A percentile compares a stretch with the other conserved stretches of the same genome.
Evolutionary conservation across 2,888 invertebrate species (phyloP).

Genomic region (Buathra laborator): DNA sequence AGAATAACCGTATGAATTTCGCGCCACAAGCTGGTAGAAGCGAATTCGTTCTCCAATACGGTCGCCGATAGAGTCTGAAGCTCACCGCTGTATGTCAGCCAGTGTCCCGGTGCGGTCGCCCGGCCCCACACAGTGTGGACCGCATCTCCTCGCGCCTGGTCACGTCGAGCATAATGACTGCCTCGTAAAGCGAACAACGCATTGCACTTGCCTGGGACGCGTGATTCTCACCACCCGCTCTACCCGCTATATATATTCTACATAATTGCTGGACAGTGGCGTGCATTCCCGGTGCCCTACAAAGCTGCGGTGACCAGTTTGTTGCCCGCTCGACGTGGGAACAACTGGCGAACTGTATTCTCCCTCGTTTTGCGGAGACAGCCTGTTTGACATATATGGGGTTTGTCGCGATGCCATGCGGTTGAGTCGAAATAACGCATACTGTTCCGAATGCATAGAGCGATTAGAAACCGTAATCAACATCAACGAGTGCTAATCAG

Average conservation of each 20-base stretch:
- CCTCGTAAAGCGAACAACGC: conserved; percentile 73
- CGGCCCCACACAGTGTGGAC: conserved; percentile 11
- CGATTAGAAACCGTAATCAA: neutral
- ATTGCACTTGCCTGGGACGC: conserved; percentile 67
- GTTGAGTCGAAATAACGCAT: neutral
- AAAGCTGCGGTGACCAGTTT: conserved; percentile 61
- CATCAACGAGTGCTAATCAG: neutral
- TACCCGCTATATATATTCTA: conserved; percentile 60
- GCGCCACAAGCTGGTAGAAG: conserved; percentile 37
- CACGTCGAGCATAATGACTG: conserved; percentile 71
- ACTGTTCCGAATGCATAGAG: neutral
- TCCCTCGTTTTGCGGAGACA: conserved; percentile 15
- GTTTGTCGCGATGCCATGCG: neutral
- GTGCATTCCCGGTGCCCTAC: conserved; percentile 19
- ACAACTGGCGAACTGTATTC: conserved; percentile 33
- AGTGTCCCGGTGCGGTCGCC: conserved; percentile 42
- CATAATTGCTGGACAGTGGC: conserved; percentile 69
- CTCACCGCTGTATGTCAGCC: conserved; percentile 4
- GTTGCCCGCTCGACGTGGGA: conserved; percentile 57
- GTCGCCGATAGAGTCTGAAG: conserved; percentile 31
- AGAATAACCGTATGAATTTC: conserved; percentile 51
- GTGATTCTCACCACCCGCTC: conserved; percentile 60
- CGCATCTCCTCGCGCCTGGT: conserved; percentile 68
- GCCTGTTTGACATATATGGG: conserved; percentile 11
- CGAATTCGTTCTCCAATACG: conserved; percentile 50